Percentiles rank a stretch among this genome's conserved stretches.
phyloP scores from a whole-genome alignment of 2,797 vertebrate species.

The Argya squamiceps region DNA sequence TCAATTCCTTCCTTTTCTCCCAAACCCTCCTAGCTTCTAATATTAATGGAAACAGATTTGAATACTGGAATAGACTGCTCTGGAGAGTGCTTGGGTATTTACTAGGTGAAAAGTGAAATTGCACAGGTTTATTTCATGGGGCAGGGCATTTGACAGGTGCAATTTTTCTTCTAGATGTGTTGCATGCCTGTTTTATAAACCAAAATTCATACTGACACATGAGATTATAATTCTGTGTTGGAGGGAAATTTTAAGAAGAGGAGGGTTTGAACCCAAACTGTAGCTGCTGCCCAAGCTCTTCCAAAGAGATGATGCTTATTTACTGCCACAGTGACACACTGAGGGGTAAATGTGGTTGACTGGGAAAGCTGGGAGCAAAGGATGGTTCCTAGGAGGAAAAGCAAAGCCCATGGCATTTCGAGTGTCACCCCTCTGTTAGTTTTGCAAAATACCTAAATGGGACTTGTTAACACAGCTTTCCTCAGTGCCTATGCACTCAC shows the following conservation, averaged over 20 bases:
- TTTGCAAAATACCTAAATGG: not conserved
- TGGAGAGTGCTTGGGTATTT: slow-evolving; percentile 79
- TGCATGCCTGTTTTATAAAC: slow-evolving; percentile 77
- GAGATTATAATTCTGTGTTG: slow-evolving; percentile 61
- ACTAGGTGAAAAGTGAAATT: slow-evolving; percentile 83
- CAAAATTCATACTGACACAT: slow-evolving; percentile 66
- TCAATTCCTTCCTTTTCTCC: slow-evolving; percentile 80
- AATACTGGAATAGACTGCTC: slow-evolving; percentile 76
- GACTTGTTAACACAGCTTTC: not conserved
- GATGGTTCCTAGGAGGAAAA: not conserved
- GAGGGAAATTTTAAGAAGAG: slow-evolving; percentile 29
- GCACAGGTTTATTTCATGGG: slow-evolving; percentile 76
- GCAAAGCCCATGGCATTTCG: fast-evolving
- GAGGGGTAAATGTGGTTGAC: not conserved
- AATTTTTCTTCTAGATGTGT: slow-evolving; percentile 80
- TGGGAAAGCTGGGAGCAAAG: not conserved
- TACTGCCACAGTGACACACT: not conserved
- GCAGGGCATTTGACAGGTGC: slow-evolving; percentile 80
- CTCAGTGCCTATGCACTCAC: not conserved
- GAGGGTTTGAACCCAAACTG: not conserved
- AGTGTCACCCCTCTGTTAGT: not conserved
- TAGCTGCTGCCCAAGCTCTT: not conserved
- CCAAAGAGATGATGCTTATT: not conserved
- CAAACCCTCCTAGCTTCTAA: slow-evolving; percentile 75
- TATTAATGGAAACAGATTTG: slow-evolving; percentile 81